Percentiles rank a stretch among this genome's conserved stretches.
phyloP scores from a whole-genome alignment of 2,888 invertebrate genomes.

The Odontocolon sp. region DNA sequence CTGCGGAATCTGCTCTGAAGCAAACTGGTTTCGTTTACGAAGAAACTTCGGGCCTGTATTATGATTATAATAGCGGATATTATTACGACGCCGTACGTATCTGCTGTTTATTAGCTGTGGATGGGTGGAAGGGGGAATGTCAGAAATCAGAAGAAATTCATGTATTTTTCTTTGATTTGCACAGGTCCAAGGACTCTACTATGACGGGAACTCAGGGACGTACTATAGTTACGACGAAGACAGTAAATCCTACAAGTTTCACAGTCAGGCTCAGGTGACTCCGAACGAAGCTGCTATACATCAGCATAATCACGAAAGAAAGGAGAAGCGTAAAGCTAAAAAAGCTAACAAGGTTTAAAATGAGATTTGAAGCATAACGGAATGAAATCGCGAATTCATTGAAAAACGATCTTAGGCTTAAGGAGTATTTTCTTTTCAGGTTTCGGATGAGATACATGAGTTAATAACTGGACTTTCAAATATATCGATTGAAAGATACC shows the following conservation, averaged over 20 bases:
- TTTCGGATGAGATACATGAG: constrained; percentile 77
- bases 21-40: constrained; percentile 93
- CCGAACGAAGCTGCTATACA: constrained; percentile 45
- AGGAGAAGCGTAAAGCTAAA: constrained; percentile 68
- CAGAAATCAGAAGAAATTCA: constrained; percentile 19
- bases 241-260: constrained; percentile 89
- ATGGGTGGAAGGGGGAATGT: too few relatives aligned
- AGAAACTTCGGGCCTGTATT: constrained; percentile 92
- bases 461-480: constrained; percentile 76
- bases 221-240: constrained; percentile 92
- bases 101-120: constrained; percentile 17
- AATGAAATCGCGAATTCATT: background rate
- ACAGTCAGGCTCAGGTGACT: constrained; percentile 87
- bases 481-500: constrained; percentile 76
- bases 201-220: constrained; percentile 92
- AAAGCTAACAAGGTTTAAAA: constrained; percentile 66
- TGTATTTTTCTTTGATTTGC: constrained; percentile 43
- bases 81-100: constrained; percentile 92
- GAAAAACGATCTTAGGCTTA: background rate
- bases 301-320: constrained; percentile 60
- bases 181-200: constrained; percentile 93
- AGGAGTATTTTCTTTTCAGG: constrained; percentile 68
- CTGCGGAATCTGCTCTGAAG: constrained; percentile 88
- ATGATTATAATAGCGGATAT: constrained; percentile 93
- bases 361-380: background rate